These are phyloP conservation scores for Echinops telfairi DNA, from an alignment of 2,113 vertebrate species.

Conservation along the genomic window DNA sequence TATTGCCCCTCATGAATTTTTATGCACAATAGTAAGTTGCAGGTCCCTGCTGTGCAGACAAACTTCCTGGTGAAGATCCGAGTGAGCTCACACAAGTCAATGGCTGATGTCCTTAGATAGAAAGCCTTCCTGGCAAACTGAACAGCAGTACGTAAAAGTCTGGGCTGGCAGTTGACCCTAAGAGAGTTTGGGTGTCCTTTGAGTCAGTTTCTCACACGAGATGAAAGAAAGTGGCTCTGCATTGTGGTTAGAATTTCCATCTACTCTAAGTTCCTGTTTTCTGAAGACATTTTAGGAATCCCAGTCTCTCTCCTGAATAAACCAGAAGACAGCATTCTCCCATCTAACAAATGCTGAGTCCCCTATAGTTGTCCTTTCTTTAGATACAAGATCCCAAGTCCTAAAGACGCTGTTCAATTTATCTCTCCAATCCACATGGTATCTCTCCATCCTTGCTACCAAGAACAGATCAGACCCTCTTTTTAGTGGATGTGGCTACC, in stretches of 20 bases:
- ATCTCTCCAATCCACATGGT: background rate
- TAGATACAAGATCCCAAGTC: background rate
- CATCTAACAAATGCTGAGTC: background rate
- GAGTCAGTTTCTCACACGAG: slow-evolving; percentile 31
- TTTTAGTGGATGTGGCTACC: background rate
- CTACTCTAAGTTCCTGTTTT: slow-evolving; percentile 22
- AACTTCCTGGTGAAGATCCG: slow-evolving; percentile 73
- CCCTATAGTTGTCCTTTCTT: background rate
- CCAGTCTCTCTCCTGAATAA: background rate
- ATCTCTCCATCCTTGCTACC: background rate
- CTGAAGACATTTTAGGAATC: slow-evolving; percentile 8
- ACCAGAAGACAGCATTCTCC: background rate
- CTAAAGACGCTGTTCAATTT: slow-evolving; percentile 4
- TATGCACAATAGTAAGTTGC: slow-evolving; percentile 86
- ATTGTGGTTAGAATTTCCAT: slow-evolving; percentile 54
- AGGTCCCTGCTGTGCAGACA: slow-evolving; percentile 74
- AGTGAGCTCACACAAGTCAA: slow-evolving; percentile 47
- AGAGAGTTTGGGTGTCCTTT: slow-evolving; percentile 29
- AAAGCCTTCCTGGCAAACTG: slow-evolving; percentile 54
- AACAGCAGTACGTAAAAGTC: slow-evolving; percentile 13
- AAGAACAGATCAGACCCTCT: background rate
- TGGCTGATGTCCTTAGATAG: slow-evolving; percentile 1
- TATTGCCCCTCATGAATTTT: slow-evolving; percentile 86
- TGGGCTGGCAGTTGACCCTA: slow-evolving; percentile 37
- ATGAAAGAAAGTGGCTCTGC: slow-evolving; percentile 40